Evolutionary conservation across 2,113 vertebrate genomes (phyloP), one percentile per base, ranked within the genome.

Genomic region (Propithecus coquereli): DNA sequence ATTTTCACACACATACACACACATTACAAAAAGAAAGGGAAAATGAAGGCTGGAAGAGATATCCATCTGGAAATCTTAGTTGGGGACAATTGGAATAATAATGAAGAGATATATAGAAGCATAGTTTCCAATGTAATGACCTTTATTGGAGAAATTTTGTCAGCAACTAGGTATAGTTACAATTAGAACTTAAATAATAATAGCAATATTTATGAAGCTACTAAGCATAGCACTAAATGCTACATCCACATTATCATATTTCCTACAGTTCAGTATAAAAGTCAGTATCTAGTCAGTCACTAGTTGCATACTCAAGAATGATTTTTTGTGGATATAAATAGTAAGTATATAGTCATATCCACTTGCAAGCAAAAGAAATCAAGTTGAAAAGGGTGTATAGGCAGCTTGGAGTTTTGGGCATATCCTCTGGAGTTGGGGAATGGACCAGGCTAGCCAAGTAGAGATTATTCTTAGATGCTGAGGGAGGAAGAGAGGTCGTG

Each of bases 121-220:
- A 63, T 6, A 25, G 20, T 90, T 92, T 84, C 30, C 83, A 40
- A 37, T 77, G 34, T 37, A 77, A 91, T 68, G 16, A 30, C 45
- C 59, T 88, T 66, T 50, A 57, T 12, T 80, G 63, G 47, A 47
- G 59, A 87, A 87, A 90, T 52, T 52, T 61, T 91, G 52, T 81
- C 76, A 88, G 50, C 54, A 57, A 71, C 11, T 40, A 47, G 22
- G 4, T 40, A 43, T 43, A 83, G 8, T 52, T 76, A 81, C n/a
- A 34, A 77, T 65, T 83, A 81, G 61, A 85, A 82, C 82, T 96
- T 77, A 85, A 85, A 59, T 92, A 77, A 66, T 18, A 80, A 47
- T 25, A 54, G 14, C n/a, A 88, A 37, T n/a, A 47, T 73, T 61
- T 66, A n/a, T 25, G 12, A 65, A 77, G 52, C 43, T 18, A 6